Base-by-base conservation (phyloP, 2,113 vertebrate species). In the Tetraodon nigroviridis region DNA sequence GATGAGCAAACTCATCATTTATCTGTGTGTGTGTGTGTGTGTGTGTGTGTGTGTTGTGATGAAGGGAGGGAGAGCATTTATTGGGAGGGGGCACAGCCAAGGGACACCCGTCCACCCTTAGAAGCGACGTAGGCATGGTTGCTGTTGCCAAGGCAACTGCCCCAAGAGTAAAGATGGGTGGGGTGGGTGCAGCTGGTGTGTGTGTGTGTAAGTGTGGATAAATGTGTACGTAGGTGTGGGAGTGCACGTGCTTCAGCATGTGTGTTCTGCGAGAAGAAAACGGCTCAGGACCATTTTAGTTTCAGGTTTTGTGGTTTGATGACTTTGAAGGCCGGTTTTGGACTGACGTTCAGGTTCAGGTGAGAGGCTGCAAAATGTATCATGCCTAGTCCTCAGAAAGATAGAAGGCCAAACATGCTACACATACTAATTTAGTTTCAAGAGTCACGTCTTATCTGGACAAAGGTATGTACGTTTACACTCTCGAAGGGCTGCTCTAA, bases 131-230 rank as follows among this genome's bases (percentile, higher is more conserved):
- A 46, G 71, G 78, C 83, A 84, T 82, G 84, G 78, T 76, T 84
- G 78, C 82, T 55, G 88, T 89, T 86, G 71, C 81, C 80, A 87
- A 69, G 81, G 85, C 77, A 85, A 87, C 86, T 83, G 71, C 83
- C 85, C 85, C 83, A 74, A 69, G 83, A 78, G 82, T 71, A 70
- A 78, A 80, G 81, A 79, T 83, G 79, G 81, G 80, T 83, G 79
- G 83, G 64, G 44, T 46, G 44, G 44, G 44, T 82, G 64, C 75
- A 85, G 80, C 81, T 87, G 83, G 76, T 85, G 78, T 79, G 81
- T 47, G 1, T 51, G 7, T 55, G 5, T 42, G 37, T 1, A 32
- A 7, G 17, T 27, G 21, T 11, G 51, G 10, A n/a, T 52, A 15
- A n/a, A 19, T 19, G n/a, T 22, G 22, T 55, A 32, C 21, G 15